Base-by-base conservation (phyloP, 2,888 invertebrate genomes). In the Acrobasis suavella region DNA sequence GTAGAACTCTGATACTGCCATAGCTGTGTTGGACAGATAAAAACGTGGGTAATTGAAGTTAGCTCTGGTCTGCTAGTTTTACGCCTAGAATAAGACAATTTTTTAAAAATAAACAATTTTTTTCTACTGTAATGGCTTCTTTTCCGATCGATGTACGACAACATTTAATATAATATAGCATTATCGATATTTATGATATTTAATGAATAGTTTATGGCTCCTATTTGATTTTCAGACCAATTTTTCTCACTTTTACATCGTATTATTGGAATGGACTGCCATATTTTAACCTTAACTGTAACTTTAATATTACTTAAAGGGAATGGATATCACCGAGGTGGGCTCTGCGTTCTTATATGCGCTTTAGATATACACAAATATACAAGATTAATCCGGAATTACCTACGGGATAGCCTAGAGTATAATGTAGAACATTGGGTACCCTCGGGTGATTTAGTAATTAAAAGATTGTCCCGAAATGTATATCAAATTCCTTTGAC, bases 101-200 rank as follows among this genome's bases (percentile, higher is more conserved):
- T 89, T 90, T 88, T 83, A 79, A 82, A 80, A 80, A 77, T 80
- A 82, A 84, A 85, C 22, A 71, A 80, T 86, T 87, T 78, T 87
- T 89, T 89, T 89, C 82, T 87, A 88, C 83, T 83, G 82, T 86
- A 88, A 83, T 78, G 73, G 91, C 90, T 91, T 90, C 83, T 86
- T 91, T 88, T 87, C 84, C 78, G 78, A 85, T 86, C 82, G 82
- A 76, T 87, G 85, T 88, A 87, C 76, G 81, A 82, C 77, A 78
- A 50, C 46, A 60, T 60, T 39, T 52, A 55, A 80, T 78, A 73
- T 79, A 76, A 81, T 77, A 32, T 32, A 82, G 76, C 75, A 77
- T 80, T 80, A 77, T 56, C 42, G 69, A 73, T 83, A 83, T 83
- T 76, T 84, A 83, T 82, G 71, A 76, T 83, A 82, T 82, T 77